These are phyloP conservation scores for Rhingia campestris DNA, from an alignment of 2,888 invertebrate genomes.

Conservation along the genomic window DNA sequence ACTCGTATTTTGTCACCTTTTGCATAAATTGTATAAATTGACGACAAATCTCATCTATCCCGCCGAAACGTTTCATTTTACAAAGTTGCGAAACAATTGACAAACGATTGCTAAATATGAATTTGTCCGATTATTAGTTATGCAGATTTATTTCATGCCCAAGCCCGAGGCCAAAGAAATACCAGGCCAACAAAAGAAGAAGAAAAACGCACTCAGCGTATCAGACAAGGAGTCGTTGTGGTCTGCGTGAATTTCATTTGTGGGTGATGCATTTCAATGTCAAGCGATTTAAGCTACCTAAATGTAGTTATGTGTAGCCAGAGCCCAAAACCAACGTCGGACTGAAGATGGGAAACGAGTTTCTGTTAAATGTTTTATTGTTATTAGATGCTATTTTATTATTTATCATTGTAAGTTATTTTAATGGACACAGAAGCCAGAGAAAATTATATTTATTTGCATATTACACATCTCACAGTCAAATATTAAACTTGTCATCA, in stretches of 20 bases:
- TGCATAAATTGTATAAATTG: conserved; percentile 16
- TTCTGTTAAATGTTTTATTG: no score
- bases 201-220: conserved; percentile 6
- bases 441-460: no score
- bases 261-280: conserved; percentile 61
- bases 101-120: conserved; percentile 47
- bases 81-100: conserved; percentile 50
- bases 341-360: no score
- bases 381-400: no score
- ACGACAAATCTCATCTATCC: conserved; percentile 7
- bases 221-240: background rate
- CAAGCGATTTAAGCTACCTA: conserved; percentile 11
- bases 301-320: no score
- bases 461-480: no score
- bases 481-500: no score
- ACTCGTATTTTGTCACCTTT: conserved; percentile 14
- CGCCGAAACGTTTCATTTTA: conserved; percentile 19
- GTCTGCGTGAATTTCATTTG: conserved; percentile 24
- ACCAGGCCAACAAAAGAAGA: conserved; percentile 17
- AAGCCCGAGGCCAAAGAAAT: conserved; percentile 32
- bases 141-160: conserved; percentile 34
- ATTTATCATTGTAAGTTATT: no score
- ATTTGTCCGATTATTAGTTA: conserved; percentile 19
- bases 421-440: no score
- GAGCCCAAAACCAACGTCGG: no score